Evolutionary conservation across 2,113 vertebrate genomes (phyloP).

Genomic region (Trematocara variabile): DNA sequence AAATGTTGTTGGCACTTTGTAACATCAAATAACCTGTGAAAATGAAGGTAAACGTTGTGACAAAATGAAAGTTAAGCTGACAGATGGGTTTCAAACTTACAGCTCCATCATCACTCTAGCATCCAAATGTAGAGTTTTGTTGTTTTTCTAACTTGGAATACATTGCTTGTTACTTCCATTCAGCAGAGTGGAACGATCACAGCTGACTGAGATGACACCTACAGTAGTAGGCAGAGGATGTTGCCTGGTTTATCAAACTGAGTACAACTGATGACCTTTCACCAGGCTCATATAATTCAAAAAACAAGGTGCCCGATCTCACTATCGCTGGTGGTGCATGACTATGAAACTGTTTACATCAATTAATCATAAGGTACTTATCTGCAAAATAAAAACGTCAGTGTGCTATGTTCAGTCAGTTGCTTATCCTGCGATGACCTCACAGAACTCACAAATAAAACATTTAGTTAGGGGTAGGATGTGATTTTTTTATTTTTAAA

Average conservation of each 20-base stretch:
- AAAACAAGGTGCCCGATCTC: not conserved
- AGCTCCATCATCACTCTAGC: not conserved
- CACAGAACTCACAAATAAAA: not conserved
- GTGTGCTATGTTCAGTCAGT: not conserved
- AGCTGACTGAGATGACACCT: not conserved
- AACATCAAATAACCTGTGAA: not conserved
- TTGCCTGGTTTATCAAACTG: not conserved
- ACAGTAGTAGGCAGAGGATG: not conserved
- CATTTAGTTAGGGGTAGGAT: not conserved
- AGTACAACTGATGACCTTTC: not conserved
- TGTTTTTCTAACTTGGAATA: not conserved
- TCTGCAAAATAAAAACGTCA: not conserved
- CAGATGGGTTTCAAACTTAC: not conserved
- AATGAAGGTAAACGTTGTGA: not conserved
- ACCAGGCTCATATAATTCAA: not conserved
- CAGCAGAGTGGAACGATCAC: not conserved
- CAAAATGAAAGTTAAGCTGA: not conserved
- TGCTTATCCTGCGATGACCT: not conserved
- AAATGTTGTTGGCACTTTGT: not conserved
- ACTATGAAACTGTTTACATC: not conserved
- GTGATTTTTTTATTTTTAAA: not conserved
- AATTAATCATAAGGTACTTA: not conserved
- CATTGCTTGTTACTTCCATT: not conserved
- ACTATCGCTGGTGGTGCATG: rapidly evolving
- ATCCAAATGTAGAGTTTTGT: not conserved